These are phyloP conservation scores for Thamnophis sirtalis DNA, from an alignment of 2,113 vertebrate species.

Conservation along the genomic window DNA sequence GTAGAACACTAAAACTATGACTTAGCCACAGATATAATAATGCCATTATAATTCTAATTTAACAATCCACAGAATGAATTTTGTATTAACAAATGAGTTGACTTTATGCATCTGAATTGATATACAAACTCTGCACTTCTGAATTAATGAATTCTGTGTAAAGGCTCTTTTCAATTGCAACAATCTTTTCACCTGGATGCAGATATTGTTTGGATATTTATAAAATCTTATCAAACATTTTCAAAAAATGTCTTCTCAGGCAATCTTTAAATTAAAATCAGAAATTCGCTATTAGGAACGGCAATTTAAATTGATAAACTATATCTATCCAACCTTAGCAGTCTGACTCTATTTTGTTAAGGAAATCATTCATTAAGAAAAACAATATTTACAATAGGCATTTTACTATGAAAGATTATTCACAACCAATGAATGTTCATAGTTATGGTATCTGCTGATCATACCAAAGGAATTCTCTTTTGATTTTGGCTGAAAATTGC, in stretches of 20 bases:
- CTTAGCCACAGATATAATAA: not conserved
- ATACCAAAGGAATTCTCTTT: slow-evolving; percentile 76
- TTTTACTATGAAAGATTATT: not conserved
- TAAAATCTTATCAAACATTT: not conserved
- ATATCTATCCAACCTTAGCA: not conserved
- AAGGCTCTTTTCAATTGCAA: not conserved
- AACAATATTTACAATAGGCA: not conserved
- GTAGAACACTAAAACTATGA: not conserved
- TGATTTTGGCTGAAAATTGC: slow-evolving; percentile 70
- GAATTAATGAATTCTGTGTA: not conserved
- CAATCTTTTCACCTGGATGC: not conserved
- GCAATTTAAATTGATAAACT: not conserved
- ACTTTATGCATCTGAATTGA: not conserved
- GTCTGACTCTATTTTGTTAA: not conserved
- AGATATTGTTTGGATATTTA: not conserved
- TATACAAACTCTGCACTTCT: not conserved
- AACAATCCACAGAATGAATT: not conserved
- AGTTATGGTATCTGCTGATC: not conserved
- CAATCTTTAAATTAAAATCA: not conserved
- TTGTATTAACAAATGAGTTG: not conserved
- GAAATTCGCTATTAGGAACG: not conserved
- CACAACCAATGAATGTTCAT: not conserved
- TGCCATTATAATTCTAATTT: not conserved
- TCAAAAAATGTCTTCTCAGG: not conserved
- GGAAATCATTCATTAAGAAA: not conserved